A percentile compares a stretch with the other conserved stretches of the same genome.
phyloP scores from a whole-genome alignment of 2,888 invertebrate genomes.

The Ephialtes manifestator region DNA sequence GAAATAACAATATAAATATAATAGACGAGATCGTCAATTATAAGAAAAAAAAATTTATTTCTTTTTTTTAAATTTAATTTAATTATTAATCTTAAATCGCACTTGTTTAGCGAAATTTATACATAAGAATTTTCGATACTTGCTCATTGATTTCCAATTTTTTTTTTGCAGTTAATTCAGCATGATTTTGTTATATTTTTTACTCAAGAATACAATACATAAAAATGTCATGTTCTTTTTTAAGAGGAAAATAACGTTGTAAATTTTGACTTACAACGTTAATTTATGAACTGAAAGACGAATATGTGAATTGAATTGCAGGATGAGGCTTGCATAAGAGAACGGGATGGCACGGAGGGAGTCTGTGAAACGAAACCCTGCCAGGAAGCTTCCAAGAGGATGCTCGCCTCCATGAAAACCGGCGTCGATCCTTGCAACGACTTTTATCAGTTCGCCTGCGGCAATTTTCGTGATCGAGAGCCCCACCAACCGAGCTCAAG shows the following conservation, averaged over 20 bases:
- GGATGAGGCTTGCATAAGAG: constrained; percentile 84
- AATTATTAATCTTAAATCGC: too few relatives aligned
- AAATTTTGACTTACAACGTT: neutral
- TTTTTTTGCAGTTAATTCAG: too few relatives aligned
- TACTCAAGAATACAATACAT: too few relatives aligned
- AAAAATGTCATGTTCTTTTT: too few relatives aligned
- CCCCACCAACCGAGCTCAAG: constrained; percentile 82
- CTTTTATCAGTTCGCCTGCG: constrained; percentile 86
- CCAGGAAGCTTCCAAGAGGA: constrained; percentile 82
- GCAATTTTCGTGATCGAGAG: constrained; percentile 81
- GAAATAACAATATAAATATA: too few relatives aligned
- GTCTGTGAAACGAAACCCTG: constrained; percentile 83
- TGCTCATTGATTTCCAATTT: too few relatives aligned
- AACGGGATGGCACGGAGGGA: constrained; percentile 81
- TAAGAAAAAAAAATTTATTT: too few relatives aligned
- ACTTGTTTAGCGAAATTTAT: too few relatives aligned
- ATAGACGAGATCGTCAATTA: too few relatives aligned
- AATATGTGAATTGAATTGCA: constrained; percentile 67
- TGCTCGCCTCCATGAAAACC: constrained; percentile 84
- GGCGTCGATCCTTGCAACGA: constrained; percentile 85
- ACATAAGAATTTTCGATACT: too few relatives aligned
- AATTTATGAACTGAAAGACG: neutral
- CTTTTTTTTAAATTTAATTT: too few relatives aligned
- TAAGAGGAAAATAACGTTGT: neutral
- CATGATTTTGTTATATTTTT: too few relatives aligned